A percentile compares a stretch with the other conserved stretches of the same genome.
Evolutionary conservation across 1,140 invertebrate genomes (phyloP).

Genomic region (Calliopsis andreniformis): DNA sequence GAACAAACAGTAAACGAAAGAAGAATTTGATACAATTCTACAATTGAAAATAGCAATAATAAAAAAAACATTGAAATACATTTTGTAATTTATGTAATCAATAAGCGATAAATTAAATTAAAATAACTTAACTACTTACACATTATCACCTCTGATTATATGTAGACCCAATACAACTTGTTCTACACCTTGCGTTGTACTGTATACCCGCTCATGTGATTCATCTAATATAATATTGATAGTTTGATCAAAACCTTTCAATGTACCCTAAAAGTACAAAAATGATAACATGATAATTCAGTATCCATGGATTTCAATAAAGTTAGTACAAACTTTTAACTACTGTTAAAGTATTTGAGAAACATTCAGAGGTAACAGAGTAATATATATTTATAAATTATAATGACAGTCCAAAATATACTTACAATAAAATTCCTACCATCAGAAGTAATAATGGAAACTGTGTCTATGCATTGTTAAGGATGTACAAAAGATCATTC

Average conservation of each 20-base stretch:
- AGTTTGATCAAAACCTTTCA: slow-evolving; percentile 98
- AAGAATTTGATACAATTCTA: neutral
- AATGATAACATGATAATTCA: slow-evolving; percentile 4
- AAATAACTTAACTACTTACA: slow-evolving; percentile 89
- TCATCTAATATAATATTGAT: slow-evolving; percentile 99
- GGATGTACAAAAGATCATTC: slow-evolving; percentile 48
- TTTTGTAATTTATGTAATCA: slow-evolving; percentile 1
- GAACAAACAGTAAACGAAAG: neutral
- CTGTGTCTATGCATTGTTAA: slow-evolving; percentile 87
- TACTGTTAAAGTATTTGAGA: no score
- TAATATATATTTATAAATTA: neutral
- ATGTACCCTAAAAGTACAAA: slow-evolving; percentile 85
- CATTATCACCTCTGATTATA: slow-evolving; percentile 98
- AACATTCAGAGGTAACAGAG: neutral
- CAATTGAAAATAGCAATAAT: slow-evolving; percentile 1
- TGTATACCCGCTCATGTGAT: slow-evolving; percentile 98
- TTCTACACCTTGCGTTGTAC: slow-evolving; percentile 94
- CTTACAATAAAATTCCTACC: slow-evolving; percentile 97
- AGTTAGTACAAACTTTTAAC: neutral
- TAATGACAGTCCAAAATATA: slow-evolving; percentile 59
- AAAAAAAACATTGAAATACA: neutral
- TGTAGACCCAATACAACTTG: slow-evolving; percentile 98
- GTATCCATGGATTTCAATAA: neutral
- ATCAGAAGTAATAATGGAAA: slow-evolving; percentile 96
- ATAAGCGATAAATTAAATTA: neutral